Evolutionary conservation across 1,140 invertebrate species (phyloP).

Genomic region (Magallana gigas): DNA sequence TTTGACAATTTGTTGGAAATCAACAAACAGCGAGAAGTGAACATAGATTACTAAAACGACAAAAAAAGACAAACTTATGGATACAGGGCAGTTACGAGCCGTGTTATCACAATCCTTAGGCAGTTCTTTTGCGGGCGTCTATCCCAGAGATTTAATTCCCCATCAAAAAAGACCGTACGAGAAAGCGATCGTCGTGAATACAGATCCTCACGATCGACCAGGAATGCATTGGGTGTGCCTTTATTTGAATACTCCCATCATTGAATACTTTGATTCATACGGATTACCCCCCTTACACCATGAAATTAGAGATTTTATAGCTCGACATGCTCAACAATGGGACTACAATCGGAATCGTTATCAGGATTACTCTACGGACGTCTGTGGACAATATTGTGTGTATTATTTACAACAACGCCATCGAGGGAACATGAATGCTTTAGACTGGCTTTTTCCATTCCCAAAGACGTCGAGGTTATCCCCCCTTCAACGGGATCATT

Average conservation of each 20-base stretch:
- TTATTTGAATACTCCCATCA: background rate
- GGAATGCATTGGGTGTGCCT: background rate
- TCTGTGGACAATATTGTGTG: background rate
- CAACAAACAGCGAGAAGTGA: background rate
- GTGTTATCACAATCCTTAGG: background rate
- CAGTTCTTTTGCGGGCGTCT: no score
- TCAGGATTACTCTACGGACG: background rate
- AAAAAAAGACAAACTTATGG: background rate
- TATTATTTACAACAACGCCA: background rate
- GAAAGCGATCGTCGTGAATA: background rate
- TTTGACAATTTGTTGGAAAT: background rate
- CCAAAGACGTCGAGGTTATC: no score
- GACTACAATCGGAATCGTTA: background rate
- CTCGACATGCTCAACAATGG: background rate
- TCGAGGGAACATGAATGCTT: background rate
- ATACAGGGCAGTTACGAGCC: background rate
- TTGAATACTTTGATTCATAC: background rate
- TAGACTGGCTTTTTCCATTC: no score
- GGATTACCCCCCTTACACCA: background rate
- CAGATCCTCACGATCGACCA: background rate
- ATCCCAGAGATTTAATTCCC: background rate
- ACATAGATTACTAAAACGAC: background rate
- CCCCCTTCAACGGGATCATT: background rate
- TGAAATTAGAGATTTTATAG: background rate
- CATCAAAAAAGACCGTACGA: background rate